These are phyloP conservation scores for Heterodera schachtii DNA, from an alignment of 1,140 invertebrate genomes.

Conservation along the genomic window DNA sequence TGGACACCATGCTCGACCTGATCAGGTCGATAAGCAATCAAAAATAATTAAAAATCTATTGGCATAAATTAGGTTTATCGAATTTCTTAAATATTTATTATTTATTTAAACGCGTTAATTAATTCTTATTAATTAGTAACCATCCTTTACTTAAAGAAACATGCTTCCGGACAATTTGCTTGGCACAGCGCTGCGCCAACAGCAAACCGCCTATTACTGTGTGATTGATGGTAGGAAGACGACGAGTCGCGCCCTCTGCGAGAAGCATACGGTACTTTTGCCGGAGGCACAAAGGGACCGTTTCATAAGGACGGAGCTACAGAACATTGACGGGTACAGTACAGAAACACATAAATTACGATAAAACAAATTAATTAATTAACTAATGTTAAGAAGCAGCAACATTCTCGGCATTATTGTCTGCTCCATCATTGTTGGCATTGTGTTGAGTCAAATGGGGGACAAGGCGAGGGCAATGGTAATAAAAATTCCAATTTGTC, in stretches of 20 bases:
- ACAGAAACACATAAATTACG: background rate
- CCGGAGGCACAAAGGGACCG: background rate
- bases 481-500: background rate
- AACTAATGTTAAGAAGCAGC: background rate
- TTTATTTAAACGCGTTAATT: too few species aligned
- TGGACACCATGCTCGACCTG: conserved; percentile 88
- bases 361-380: too few species aligned
- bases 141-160: conserved; percentile 49
- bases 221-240: background rate
- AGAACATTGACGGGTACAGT: conserved; percentile 40
- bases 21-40: conserved; percentile 74
- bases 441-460: conserved; percentile 68
- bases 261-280: background rate
- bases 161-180: conserved; percentile 64
- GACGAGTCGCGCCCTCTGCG: background rate
- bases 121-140: background rate
- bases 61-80: too few species aligned
- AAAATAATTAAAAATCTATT: background rate
- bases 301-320: conserved; percentile 14
- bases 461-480: conserved; percentile 66
- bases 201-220: conserved; percentile 46
- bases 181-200: conserved; percentile 49
- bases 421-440: conserved; percentile 70
- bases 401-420: conserved; percentile 67
- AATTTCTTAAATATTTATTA: too few species aligned